Evolutionary conservation across 2,113 vertebrate genomes (phyloP), one percentile per base, ranked within the genome.

Genomic region (Zonotrichia leucophrys): DNA sequence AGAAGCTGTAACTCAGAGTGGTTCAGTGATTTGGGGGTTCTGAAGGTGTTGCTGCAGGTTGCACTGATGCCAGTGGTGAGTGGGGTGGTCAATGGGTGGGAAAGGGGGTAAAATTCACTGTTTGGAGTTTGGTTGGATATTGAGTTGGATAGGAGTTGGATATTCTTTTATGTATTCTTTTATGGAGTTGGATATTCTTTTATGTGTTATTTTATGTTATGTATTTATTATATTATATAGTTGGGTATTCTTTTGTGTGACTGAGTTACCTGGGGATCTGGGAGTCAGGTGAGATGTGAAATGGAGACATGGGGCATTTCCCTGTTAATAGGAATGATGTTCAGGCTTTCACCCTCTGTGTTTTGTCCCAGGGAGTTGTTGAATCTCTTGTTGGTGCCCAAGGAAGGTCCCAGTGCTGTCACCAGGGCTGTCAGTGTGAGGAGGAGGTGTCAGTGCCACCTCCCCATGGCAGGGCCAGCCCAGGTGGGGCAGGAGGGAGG

Each of bases 201-300:
- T n/a, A 9, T 56, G 21, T 6, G 23, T n/a, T 58, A 14, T 44
- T 66, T 30, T 22, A 0, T 1, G 0, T 23, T 33, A 41, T 37
- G 22, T 31, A 33, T 33, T 21, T 31, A 41, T 66, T 30, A 44
- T 44, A 44, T 30, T 22, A 0, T 1, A 0, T 18, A 20, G 42
- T 0, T 37, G 58, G 58, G 5, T 37, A 18, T 12, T 60, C 58
- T 60, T 37, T 27, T 37, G 49, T 41, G 20, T 30, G 28, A 14
- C 23, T 15, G 64, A 30, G 30, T 49, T 49, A 35, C 24, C 1
- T 6, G 41, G n/a, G 28, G 46, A 73, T 1, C 15, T 46, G 73
- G 24, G 20, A 35, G 11, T 35, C 53, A 31, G 62, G 56, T 0
- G 2, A 37, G 60, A 6, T 46, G 0, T 60, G 78, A 63, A 42